These are phyloP conservation scores for Arrhopalites spinosus DNA, from an alignment of 2,888 invertebrate genomes.

Conservation along the genomic window DNA sequence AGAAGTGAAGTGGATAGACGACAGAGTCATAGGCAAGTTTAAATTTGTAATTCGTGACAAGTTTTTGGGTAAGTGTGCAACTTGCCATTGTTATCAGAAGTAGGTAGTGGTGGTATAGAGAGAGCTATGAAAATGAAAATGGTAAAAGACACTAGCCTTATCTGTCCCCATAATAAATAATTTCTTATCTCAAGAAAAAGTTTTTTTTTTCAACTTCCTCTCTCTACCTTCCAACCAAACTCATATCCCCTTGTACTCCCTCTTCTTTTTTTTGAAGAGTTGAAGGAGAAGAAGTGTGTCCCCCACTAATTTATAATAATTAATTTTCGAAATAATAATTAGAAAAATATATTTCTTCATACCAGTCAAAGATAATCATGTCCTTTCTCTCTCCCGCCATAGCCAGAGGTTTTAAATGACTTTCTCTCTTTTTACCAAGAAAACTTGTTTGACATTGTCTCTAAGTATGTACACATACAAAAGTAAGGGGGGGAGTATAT, in stretches of 20 bases:
- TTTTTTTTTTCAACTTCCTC: slow-evolving; percentile 26
- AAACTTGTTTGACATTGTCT: slow-evolving; percentile 16
- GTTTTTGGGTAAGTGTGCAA: slow-evolving; percentile 36
- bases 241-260: slow-evolving; percentile 4
- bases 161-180: slow-evolving; percentile 40
- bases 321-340: slow-evolving; percentile 51
- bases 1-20: slow-evolving; percentile 8
- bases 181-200: slow-evolving; percentile 35
- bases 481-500: too few relatives aligned
- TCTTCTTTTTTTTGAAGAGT: too few relatives aligned
- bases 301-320: slow-evolving; percentile 37
- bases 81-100: slow-evolving; percentile 37
- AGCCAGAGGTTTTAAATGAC: slow-evolving; percentile 29
- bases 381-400: slow-evolving; percentile 25
- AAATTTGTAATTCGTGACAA: slow-evolving; percentile 39
- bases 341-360: slow-evolving; percentile 52
- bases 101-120: neutral
- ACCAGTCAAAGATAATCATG: slow-evolving; percentile 45
- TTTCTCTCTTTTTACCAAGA: slow-evolving; percentile 1
- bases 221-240: neutral
- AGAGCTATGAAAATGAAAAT: slow-evolving; percentile 26
- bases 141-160: slow-evolving; percentile 32
- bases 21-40: slow-evolving; percentile 27
- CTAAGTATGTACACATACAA: neutral
- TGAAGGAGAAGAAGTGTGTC: too few relatives aligned